Evolutionary conservation across 2,113 vertebrate genomes (phyloP).

Genomic region (Thamnaconus septentrionalis): DNA sequence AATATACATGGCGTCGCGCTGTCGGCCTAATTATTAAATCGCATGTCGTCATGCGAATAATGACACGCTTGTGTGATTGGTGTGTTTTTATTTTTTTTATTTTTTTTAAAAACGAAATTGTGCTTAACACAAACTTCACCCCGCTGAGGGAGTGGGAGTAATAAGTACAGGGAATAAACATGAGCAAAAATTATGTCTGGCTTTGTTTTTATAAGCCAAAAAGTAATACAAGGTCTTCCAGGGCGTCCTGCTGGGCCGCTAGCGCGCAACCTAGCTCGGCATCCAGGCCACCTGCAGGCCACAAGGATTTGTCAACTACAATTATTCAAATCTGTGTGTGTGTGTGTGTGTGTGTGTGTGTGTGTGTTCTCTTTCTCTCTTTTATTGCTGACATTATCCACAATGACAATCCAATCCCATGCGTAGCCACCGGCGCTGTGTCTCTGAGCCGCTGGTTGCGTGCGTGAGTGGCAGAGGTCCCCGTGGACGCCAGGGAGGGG

Average conservation of each 20-base stretch:
- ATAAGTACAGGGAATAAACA: constrained; percentile 12
- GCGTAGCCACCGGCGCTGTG: constrained; percentile 61
- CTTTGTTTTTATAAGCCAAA: constrained; percentile 22
- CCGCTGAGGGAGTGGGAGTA: constrained; percentile 15
- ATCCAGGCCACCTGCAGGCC: constrained; percentile 55
- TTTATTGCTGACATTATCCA: constrained; percentile 68
- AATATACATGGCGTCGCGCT: constrained; percentile 3
- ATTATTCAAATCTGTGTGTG: constrained; percentile 72
- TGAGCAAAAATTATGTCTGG: constrained; percentile 17
- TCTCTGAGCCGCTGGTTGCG: constrained; percentile 50
- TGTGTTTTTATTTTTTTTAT: no score
- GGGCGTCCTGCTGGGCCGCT: constrained; percentile 6
- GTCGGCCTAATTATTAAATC: constrained; percentile 20
- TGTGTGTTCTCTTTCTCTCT: constrained; percentile 29
- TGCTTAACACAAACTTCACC: constrained; percentile 12
- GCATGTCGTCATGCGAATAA: constrained; percentile 25
- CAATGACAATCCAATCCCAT: constrained; percentile 72
- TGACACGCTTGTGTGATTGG: constrained; percentile 11
- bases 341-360: no score
- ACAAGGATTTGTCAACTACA: constrained; percentile 58
- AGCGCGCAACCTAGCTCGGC: constrained; percentile 23
- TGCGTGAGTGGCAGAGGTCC: constrained; percentile 54
- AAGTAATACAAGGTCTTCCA: constrained; percentile 8
- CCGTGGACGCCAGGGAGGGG: constrained; percentile 43
- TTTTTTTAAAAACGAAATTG: no score